Conservation (phyloP, 2,797 vertebrate species). For the Enteromius radiatus region DNA sequence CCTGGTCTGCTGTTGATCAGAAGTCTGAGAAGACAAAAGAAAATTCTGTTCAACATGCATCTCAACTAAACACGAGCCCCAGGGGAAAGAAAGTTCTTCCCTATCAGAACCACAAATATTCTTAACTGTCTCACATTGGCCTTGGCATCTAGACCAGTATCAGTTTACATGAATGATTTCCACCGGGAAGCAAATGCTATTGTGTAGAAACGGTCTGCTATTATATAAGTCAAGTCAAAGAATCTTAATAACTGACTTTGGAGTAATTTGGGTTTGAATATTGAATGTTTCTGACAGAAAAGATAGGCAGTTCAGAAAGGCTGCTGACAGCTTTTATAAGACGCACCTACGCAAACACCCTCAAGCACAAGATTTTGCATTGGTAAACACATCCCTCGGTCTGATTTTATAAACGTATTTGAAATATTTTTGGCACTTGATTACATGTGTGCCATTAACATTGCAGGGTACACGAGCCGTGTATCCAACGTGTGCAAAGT, state of each 20-base stretch:
- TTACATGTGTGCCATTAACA: constrained; percentile 14
- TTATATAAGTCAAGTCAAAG: constrained; percentile 12
- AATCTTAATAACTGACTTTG: constrained; percentile 9
- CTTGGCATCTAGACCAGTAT: constrained; percentile 2
- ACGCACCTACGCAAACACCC: constrained; percentile 33
- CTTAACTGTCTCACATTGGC: neutral
- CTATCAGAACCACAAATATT: constrained; percentile 14
- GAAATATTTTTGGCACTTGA: constrained; percentile 6
- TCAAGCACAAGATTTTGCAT: constrained; percentile 2
- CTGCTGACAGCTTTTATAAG: constrained; percentile 22
- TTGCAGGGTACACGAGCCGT: constrained; percentile 4
- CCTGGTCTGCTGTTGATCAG: constrained; percentile 42
- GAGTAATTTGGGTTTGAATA: constrained; percentile 11
- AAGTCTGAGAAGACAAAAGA: constrained; percentile 30
- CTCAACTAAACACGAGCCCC: neutral
- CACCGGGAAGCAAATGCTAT: neutral
- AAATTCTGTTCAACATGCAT: constrained; percentile 5
- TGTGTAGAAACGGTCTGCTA: constrained; percentile 1
- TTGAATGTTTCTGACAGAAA: constrained; percentile 18
- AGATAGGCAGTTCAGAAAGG: constrained; percentile 4
- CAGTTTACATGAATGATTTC: constrained; percentile 5
- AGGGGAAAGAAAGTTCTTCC: neutral
- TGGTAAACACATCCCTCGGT: constrained; percentile 3
- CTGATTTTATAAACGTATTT: neutral
- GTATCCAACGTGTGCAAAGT: neutral